Evolutionary conservation across 2,888 invertebrate species (phyloP), one percentile per base, ranked within the genome.

Genomic region (Pemphredon lugubris): DNA sequence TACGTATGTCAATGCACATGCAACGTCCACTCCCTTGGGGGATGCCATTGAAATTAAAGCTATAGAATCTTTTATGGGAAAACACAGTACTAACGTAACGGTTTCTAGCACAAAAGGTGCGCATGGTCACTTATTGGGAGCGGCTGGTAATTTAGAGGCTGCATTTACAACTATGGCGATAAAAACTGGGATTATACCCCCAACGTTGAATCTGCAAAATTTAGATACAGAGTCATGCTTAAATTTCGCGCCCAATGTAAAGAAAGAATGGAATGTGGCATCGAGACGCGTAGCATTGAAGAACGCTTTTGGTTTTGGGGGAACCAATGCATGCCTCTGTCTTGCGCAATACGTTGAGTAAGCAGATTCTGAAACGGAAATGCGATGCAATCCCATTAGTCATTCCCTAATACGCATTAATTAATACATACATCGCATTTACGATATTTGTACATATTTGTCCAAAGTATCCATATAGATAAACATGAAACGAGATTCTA

Each of bases 221-320:
- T 90, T 94, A 48, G 92, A 92, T 79, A 92, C 93, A 59, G 91
- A 93, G 42, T 89, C 91, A 50, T 89, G 90, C 66, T 89, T 97
- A 57, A 94, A 95, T 88, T 94, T 96, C 90, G 94, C 96, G 2
- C 91, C 92, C 3, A 92, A 93, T 76, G 82, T 85, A 37, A 88
- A 91, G 64, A 91, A 91, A 82, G 86, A 90, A 72, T 96, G 96
- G 96, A 84, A 89, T 48, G 77, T 78, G 40, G 86, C 83, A 55
- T 86, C 76, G 47, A 91, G 90, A 82, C 92, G 94, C 84, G 91
- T 97, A 82, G 98, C 97, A 13, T 89, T 99, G 53, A 98, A 97
- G 90, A 99, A 99, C 91, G 98, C 99, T 0, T 99, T 99, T 92
- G 99, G 99, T 3, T 99, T 99, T 92, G 99, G 99, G 59, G 99